Base-by-base conservation (phyloP, 2,888 invertebrate genomes). In the Calephelis perditalis region DNA sequence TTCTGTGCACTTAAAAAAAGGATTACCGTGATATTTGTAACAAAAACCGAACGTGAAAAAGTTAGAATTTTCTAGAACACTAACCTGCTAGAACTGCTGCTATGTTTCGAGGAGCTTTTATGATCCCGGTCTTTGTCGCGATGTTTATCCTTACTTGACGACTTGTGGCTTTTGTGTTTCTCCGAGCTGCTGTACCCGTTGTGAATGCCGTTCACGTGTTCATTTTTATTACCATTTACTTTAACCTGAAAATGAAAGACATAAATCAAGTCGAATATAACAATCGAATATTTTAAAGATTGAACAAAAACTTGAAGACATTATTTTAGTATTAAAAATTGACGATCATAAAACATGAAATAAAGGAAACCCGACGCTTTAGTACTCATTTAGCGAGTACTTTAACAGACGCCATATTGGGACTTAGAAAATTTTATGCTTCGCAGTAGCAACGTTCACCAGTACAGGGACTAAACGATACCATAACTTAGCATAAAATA, bases 351-450 rank as follows among this genome's bases (percentile, higher is more conserved):
- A 59, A 56, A 55, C 66, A 62, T 56, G 45, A 45, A 52, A 59
- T 58, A 63, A 68, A 66, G 65, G 15, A 62, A 36, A 70, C 78
- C 74, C 76, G 83, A 89, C 85, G 86, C 89, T 84, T 90, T 84
- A 74, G 72, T 75, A 76, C 70, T 72, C 70, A 71, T 70, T 73
- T 73, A 76, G 69, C 67, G 72, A 92, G 93, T 92, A 93, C 93
- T 94, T 92, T 92, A 92, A 92, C 92, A 93, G 95, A 94, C 95
- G 95, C 95, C 95, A 95, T 96, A 94, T 95, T 95, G 94, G 94
- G 95, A 95, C 95, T 95, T 95, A 91, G 91, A 91, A 91, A 91
- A 91, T 79, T 40, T 89, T 91, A 87, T 86, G 91, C 79, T 82
- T 82, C 79, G 80, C 79, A 79, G 71, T 77, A 76, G 77, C 75